Evolutionary conservation across 2,797 vertebrate genomes (phyloP).

Genomic region (Dallia pectoralis): DNA sequence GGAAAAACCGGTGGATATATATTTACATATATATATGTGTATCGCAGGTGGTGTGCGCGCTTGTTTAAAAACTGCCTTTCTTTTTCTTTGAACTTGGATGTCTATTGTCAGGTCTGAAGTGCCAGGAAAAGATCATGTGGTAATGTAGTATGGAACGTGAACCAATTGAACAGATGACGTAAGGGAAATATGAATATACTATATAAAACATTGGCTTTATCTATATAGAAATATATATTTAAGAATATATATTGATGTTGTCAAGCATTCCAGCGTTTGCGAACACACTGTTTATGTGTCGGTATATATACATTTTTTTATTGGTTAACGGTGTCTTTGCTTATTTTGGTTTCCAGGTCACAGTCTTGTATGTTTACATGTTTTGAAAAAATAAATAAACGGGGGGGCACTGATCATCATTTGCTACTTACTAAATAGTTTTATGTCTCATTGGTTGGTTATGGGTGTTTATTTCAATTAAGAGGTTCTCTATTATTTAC

Average conservation of each 20-base stretch:
- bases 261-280: conserved; percentile 76
- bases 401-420: conserved; percentile 41
- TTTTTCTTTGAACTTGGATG: conserved; percentile 51
- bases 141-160: conserved; percentile 18
- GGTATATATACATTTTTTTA: conserved; percentile 63
- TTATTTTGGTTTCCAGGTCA: conserved; percentile 75
- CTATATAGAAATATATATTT: conserved; percentile 63
- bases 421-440: conserved; percentile 43
- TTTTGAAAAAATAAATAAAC: conserved; percentile 72
- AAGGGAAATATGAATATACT: conserved; percentile 42
- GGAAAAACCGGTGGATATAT: conserved; percentile 49
- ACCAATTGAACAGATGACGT: conserved; percentile 26
- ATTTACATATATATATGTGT: conserved; percentile 5
- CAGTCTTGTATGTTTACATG: conserved; percentile 79
- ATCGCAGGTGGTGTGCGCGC: conserved; percentile 26
- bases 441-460: background rate
- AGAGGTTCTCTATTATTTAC: background rate
- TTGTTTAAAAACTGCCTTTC: conserved; percentile 68
- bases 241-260: conserved; percentile 71
- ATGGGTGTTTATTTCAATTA: background rate
- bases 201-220: conserved; percentile 53
- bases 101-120: conserved; percentile 66
- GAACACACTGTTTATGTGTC: conserved; percentile 51
- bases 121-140: conserved; percentile 52
- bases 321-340: conserved; percentile 70